phyloP scores from a whole-genome alignment of 2,888 invertebrate species.

The Calephelis perditalis region DNA sequence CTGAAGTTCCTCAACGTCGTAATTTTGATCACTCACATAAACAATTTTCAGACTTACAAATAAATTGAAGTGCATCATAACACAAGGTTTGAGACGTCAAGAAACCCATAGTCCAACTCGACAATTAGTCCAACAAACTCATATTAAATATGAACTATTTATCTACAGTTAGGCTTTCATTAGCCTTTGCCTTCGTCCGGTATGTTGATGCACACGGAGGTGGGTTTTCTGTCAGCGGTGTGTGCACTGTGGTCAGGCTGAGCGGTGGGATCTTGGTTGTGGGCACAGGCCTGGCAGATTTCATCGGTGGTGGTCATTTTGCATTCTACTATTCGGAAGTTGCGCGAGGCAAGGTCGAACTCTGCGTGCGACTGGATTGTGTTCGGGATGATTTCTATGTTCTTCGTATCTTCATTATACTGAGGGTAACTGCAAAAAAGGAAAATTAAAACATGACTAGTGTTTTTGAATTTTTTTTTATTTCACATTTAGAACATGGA shows the following conservation, averaged over 20 bases:
- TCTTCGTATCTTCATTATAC: conserved; percentile 61
- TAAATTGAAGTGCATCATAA: no score
- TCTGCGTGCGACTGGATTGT: conserved; percentile 53
- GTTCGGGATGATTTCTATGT: conserved; percentile 58
- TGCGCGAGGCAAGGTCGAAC: conserved; percentile 64
- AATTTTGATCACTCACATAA: no score
- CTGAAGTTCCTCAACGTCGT: background rate
- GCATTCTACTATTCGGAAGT: conserved; percentile 70
- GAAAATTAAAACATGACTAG: background rate
- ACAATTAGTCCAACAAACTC: conserved; percentile 8
- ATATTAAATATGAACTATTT: conserved; percentile 32
- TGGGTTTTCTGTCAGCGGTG: conserved; percentile 47
- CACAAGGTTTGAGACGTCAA: background rate
- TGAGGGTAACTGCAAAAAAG: conserved; percentile 60
- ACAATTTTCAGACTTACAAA: no score
- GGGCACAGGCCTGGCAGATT: conserved; percentile 38
- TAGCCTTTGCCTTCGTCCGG: conserved; percentile 78
- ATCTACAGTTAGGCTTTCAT: conserved; percentile 24
- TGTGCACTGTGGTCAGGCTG: conserved; percentile 37
- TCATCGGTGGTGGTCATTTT: conserved; percentile 68
- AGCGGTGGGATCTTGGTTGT: conserved; percentile 33
- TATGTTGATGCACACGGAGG: conserved; percentile 79
- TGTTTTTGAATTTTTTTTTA: no score
- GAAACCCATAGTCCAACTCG: background rate
- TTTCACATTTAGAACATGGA: no score